Evolutionary conservation across 1,140 invertebrate species (phyloP).

Genomic region (Linepithema humile): DNA sequence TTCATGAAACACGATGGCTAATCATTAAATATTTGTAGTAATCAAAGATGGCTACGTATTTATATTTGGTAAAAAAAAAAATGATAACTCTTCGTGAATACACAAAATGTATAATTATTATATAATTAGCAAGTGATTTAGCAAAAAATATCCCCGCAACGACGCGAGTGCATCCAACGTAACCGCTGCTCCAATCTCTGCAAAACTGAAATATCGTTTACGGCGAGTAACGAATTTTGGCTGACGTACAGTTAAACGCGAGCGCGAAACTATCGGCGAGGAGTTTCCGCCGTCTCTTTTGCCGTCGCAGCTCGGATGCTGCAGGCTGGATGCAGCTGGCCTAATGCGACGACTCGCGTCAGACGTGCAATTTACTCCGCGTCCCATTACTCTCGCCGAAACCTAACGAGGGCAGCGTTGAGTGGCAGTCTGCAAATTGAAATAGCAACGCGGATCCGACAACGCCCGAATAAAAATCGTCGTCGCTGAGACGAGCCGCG

Average conservation of each 20-base stretch:
- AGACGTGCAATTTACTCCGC: constrained; percentile 60
- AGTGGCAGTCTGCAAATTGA: constrained; percentile 60
- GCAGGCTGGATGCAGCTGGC: constrained; percentile 47
- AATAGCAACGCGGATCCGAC: constrained; percentile 49
- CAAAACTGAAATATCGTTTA: constrained; percentile 8
- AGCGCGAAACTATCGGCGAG: constrained; percentile 32
- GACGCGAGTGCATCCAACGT: neutral
- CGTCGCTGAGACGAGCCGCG: neutral
- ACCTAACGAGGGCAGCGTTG: constrained; percentile 52
- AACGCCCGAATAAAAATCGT: constrained; percentile 32
- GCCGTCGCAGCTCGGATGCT: neutral
- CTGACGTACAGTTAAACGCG: constrained; percentile 1
- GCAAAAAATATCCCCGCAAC: neutral
- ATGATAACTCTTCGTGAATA: neutral
- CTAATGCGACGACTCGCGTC: constrained; percentile 57
- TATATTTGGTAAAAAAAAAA: too few relatives aligned
- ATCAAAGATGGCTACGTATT: too few relatives aligned
- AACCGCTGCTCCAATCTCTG: neutral
- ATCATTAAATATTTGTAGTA: neutral
- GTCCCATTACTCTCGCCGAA: constrained; percentile 50
- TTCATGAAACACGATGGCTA: neutral
- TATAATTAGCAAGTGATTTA: neutral
- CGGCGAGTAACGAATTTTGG: constrained; percentile 15
- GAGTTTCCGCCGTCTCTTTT: constrained; percentile 41
- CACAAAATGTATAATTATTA: neutral